Percentiles rank a stretch among this genome's conserved stretches.
phyloP scores from a whole-genome alignment of 2,113 vertebrate genomes.

The Nesoenas mayeri region DNA sequence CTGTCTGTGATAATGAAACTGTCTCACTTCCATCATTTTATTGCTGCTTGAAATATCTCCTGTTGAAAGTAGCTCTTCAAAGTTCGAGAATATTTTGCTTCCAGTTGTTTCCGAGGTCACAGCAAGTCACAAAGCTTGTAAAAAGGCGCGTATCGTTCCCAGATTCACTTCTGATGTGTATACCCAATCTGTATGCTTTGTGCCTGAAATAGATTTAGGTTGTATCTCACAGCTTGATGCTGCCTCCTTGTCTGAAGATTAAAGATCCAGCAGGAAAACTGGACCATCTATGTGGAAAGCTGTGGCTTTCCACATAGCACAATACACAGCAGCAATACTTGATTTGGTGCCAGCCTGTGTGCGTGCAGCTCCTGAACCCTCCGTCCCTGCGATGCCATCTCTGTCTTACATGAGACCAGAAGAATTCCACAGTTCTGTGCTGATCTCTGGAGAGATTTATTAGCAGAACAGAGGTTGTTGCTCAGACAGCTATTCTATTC shows the following conservation, averaged over 20 bases:
- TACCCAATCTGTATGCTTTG: background rate
- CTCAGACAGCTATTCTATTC: background rate
- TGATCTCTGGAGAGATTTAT: background rate
- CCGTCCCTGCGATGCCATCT: background rate
- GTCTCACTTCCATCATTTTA: background rate
- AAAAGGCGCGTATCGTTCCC: background rate
- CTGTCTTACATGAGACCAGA: rapidly evolving
- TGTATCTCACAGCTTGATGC: background rate
- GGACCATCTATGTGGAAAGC: rapidly evolving
- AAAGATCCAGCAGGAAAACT: background rate
- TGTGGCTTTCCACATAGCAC: too few relatives aligned
- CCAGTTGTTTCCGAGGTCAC: background rate
- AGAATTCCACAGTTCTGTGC: background rate
- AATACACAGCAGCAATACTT: background rate
- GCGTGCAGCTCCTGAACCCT: rapidly evolving
- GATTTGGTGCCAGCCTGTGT: background rate
- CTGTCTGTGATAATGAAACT: background rate
- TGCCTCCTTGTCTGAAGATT: background rate
- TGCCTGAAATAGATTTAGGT: background rate
- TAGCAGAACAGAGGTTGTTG: background rate
- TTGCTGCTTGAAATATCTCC: background rate
- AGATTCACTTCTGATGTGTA: rapidly evolving
- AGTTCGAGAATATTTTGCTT: background rate
- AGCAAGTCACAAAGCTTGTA: background rate
- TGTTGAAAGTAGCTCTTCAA: background rate